Evolutionary conservation across 2,113 vertebrate genomes (phyloP).

Genomic region (Psettodes erumei): DNA sequence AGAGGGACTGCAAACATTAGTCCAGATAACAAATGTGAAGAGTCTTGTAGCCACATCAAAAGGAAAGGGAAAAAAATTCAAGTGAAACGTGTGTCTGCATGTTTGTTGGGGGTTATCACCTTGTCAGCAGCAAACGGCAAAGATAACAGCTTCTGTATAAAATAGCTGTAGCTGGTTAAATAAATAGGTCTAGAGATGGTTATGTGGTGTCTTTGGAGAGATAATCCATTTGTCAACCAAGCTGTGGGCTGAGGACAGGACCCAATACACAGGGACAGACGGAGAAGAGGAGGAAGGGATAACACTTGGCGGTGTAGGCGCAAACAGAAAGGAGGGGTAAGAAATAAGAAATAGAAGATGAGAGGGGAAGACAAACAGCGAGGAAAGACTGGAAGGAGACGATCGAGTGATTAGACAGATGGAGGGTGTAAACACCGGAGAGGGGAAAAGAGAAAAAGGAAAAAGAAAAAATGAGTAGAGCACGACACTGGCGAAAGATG

Average conservation of each 20-base stretch:
- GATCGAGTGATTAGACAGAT: slow-evolving; percentile 65
- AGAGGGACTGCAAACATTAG: neutral
- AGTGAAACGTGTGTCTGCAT: neutral
- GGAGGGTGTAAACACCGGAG: slow-evolving; percentile 64
- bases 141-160: slow-evolving; percentile 44
- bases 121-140: slow-evolving; percentile 5
- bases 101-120: neutral
- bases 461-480: neutral
- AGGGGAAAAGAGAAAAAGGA: neutral
- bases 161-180: slow-evolving; percentile 57
- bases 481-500: slow-evolving; percentile 44
- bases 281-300: slow-evolving; percentile 69
- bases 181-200: slow-evolving; percentile 60
- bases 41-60: neutral
- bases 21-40: neutral
- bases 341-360: slow-evolving; percentile 32
- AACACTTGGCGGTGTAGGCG: slow-evolving; percentile 58
- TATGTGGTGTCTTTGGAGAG: slow-evolving; percentile 55
- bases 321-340: slow-evolving; percentile 67
- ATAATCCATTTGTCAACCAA: slow-evolving; percentile 71
- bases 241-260: slow-evolving; percentile 67
- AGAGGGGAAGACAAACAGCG: slow-evolving; percentile 51
- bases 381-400: slow-evolving; percentile 51
- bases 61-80: neutral
- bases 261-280: slow-evolving; percentile 70